Evolutionary conservation across 2,888 invertebrate genomes (phyloP).

Genomic region (Meiosimyza decipiens): DNA sequence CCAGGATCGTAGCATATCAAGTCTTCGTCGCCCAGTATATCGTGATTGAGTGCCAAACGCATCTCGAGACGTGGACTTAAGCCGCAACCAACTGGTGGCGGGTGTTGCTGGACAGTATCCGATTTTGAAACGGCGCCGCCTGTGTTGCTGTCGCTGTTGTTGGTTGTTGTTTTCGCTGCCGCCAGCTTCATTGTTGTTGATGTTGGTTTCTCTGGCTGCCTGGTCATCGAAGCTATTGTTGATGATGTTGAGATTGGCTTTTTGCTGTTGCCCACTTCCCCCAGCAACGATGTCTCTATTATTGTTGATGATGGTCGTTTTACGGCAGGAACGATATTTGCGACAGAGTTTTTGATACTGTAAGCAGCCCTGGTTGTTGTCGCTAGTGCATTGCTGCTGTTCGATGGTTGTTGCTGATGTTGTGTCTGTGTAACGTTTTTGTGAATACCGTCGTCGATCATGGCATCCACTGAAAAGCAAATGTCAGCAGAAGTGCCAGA

Average conservation of each 20-base stretch:
- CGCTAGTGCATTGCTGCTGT: not conserved
- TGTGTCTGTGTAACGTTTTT: conserved; percentile 42
- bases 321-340: conserved; percentile 52
- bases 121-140: conserved; percentile 50
- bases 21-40: conserved; percentile 70
- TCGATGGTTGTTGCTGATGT: conserved; percentile 45
- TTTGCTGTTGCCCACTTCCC: conserved; percentile 55
- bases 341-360: conserved; percentile 47
- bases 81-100: conserved; percentile 60
- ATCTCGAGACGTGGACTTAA: conserved; percentile 77
- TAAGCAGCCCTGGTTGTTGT: conserved; percentile 35
- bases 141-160: conserved; percentile 41
- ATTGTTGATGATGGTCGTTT: conserved; percentile 61
- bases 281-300: conserved; percentile 65
- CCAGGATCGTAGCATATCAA: conserved; percentile 68
- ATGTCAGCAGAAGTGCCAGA: conserved; percentile 68
- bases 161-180: conserved; percentile 26
- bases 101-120: conserved; percentile 52
- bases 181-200: conserved; percentile 35
- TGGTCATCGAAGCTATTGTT: conserved; percentile 64
- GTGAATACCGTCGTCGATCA: conserved; percentile 65
- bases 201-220: conserved; percentile 44
- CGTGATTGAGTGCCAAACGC: conserved; percentile 72
- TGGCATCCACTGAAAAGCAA: conserved; percentile 67
- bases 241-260: conserved; percentile 60